phyloP scores from a whole-genome alignment of 2,113 vertebrate species.

The Amazona vittata region DNA sequence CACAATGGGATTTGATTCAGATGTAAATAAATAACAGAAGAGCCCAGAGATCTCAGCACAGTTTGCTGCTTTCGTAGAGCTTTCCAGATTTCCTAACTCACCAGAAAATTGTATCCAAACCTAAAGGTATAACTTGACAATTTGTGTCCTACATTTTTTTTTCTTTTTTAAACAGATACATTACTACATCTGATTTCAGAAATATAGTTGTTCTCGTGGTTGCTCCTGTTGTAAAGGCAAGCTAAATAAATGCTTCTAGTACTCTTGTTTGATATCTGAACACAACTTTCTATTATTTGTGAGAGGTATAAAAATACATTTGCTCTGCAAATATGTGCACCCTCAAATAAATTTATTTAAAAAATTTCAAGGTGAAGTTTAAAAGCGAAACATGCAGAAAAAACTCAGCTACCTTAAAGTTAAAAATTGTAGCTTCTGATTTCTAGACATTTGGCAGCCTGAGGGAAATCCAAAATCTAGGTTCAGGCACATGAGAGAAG shows the following conservation, averaged over 20 bases:
- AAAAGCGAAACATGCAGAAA: not conserved
- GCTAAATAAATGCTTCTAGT: not conserved
- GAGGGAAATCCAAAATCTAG: not conserved
- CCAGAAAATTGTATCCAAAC: conserved; percentile 31
- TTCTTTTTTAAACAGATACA: not conserved
- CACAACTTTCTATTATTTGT: not conserved
- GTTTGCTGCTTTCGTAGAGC: not conserved
- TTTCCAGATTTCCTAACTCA: conserved; percentile 10
- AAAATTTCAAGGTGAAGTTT: not conserved
- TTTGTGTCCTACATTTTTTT: not conserved
- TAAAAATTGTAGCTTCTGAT: not conserved
- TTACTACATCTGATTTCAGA: not conserved
- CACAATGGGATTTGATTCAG: conserved; percentile 35
- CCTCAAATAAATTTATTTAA: not conserved
- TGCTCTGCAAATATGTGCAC: not conserved
- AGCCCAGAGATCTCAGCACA: conserved; percentile 25
- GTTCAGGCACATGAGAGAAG: not conserved
- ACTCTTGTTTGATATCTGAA: not conserved
- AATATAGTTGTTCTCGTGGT: not conserved
- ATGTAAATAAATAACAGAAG: conserved; percentile 63
- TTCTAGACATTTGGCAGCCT: not conserved
- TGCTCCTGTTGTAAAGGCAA: not conserved
- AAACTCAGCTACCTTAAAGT: not conserved
- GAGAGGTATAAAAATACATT: not conserved
- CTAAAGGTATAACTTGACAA: not conserved